Percentiles rank a stretch among this genome's conserved stretches.
Conservation (phyloP, 2,113 vertebrate species). For the Phaethornis superciliosus region DNA sequence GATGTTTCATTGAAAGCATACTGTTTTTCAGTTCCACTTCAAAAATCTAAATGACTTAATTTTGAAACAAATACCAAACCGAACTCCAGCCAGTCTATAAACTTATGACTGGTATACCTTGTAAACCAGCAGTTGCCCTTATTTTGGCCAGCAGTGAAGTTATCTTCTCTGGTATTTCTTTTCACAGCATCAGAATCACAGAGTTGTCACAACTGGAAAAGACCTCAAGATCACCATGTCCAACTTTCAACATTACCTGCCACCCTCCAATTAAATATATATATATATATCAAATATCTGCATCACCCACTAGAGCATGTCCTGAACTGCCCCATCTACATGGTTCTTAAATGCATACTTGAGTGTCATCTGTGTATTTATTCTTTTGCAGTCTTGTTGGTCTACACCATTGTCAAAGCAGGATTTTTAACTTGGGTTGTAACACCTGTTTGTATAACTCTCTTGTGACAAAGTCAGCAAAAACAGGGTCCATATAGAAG, state of each 20-base stretch:
- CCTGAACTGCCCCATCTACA: no score
- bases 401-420: neutral
- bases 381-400: neutral
- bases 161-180: neutral
- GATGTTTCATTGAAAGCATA: neutral
- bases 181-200: no score
- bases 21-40: neutral
- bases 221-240: no score
- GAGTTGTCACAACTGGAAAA: no score
- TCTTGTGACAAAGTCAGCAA: neutral
- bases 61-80: neutral
- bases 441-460: neutral
- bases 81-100: neutral
- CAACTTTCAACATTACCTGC: no score
- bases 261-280: no score
- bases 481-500: neutral
- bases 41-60: neutral
- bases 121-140: neutral
- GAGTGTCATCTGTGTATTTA: neutral
- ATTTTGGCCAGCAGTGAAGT: neutral
- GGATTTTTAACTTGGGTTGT: neutral
- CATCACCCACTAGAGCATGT: no score
- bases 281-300: no score
- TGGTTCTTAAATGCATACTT: neutral
- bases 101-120: neutral